phyloP scores from a whole-genome alignment of 2,888 invertebrate species.

The Macrostomum cliftonense region DNA sequence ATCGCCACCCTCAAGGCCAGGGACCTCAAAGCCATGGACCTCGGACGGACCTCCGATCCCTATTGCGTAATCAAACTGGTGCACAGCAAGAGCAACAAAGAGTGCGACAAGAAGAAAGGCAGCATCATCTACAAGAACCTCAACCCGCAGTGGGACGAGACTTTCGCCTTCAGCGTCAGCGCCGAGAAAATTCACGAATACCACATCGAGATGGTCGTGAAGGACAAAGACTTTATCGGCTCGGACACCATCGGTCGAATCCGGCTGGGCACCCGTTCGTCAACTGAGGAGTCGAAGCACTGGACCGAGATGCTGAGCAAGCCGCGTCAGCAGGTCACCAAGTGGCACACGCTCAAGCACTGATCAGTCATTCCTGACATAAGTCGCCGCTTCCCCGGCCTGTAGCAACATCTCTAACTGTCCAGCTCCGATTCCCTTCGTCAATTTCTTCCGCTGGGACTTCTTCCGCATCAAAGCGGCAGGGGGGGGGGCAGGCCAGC shows the following conservation, averaged over 20 bases:
- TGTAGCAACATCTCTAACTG: too few species aligned
- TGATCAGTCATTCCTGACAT: too few species aligned
- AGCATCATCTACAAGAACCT: constrained; percentile 55
- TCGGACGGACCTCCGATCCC: constrained; percentile 89
- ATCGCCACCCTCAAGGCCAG: constrained; percentile 73
- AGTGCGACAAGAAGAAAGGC: constrained; percentile 83
- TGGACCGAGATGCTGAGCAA: constrained; percentile 98
- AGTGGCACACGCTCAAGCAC: constrained; percentile 79
- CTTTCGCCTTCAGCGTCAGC: constrained; percentile 81
- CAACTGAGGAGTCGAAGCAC: constrained; percentile 82
- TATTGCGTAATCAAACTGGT: constrained; percentile 95
- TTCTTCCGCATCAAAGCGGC: constrained; percentile 7
- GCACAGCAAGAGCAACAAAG: constrained; percentile 59
- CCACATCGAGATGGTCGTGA: constrained; percentile 74
- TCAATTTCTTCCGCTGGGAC: constrained; percentile 7
- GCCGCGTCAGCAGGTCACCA: constrained; percentile 78
- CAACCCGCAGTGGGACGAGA: constrained; percentile 85
- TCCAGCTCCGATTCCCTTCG: constrained; percentile 5
- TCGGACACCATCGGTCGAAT: constrained; percentile 64
- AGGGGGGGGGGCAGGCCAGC: too few species aligned
- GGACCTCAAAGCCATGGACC: constrained; percentile 83
- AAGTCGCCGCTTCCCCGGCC: constrained; percentile 13
- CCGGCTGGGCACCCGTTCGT: constrained; percentile 46
- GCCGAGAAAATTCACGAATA: constrained; percentile 91
- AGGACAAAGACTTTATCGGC: constrained; percentile 92